Conservation (phyloP, 2,113 vertebrate genomes). For the Nyctereutes procyonoides region DNA sequence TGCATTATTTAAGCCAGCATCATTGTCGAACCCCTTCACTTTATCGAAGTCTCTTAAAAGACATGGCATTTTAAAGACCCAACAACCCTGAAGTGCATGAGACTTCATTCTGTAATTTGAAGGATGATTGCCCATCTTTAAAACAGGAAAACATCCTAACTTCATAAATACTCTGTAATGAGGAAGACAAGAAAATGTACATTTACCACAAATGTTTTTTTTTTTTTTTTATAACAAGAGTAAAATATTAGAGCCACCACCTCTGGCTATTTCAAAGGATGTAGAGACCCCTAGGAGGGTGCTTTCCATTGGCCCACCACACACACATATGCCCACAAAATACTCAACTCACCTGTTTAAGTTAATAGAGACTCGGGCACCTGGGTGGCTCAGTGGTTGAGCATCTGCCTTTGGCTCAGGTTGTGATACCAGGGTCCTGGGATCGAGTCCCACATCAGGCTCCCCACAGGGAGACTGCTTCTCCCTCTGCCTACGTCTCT, state of each 20-base stretch:
- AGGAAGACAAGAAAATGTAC: not conserved
- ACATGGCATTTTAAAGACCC: constrained; percentile 19
- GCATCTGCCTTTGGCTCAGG: too few species aligned
- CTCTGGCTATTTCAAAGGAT: constrained; percentile 20
- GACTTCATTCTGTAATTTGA: constrained; percentile 46
- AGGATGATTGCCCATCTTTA: not conserved
- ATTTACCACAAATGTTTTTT: not conserved
- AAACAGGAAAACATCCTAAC: not conserved
- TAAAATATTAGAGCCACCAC: not conserved
- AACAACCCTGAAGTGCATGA: not conserved
- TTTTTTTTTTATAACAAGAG: not conserved
- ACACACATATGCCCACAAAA: not conserved
- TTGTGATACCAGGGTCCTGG: too few species aligned
- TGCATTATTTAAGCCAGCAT: not conserved
- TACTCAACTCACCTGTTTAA: not conserved
- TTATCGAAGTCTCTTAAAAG: not conserved
- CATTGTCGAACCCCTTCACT: constrained; percentile 11
- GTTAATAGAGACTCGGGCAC: not conserved
- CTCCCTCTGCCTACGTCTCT: too few species aligned
- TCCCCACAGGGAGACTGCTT: too few species aligned
- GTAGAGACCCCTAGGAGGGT: not conserved
- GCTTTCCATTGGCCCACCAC: not conserved
- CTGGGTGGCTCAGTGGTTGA: too few species aligned
- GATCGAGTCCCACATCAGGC: too few species aligned
- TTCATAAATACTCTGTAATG: constrained; percentile 38